These are phyloP conservation scores for Drosophila kanekoi DNA, from an alignment of 2,888 invertebrate genomes.

Conservation along the genomic window DNA sequence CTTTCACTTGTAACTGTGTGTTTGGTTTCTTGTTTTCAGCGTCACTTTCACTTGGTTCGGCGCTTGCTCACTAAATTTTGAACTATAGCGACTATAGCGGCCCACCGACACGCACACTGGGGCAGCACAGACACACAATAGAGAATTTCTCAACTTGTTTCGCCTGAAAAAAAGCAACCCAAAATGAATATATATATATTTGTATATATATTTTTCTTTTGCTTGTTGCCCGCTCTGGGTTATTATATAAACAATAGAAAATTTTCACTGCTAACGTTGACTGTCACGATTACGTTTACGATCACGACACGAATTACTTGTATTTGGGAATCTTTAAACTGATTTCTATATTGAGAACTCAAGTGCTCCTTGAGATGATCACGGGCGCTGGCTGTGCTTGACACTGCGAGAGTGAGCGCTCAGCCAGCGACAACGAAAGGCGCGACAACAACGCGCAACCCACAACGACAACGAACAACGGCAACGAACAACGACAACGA, in stretches of 20 bases:
- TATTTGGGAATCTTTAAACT: constrained; percentile 2
- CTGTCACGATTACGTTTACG: background rate
- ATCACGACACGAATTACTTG: constrained; percentile 25
- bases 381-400: constrained; percentile 62
- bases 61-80: constrained; percentile 64
- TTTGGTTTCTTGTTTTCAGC: constrained; percentile 25
- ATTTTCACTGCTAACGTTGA: constrained; percentile 45
- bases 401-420: constrained; percentile 63
- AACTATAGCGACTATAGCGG: constrained; percentile 63
- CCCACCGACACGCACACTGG: constrained; percentile 68
- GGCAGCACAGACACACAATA: constrained; percentile 51
- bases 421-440: constrained; percentile 65
- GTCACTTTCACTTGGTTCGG: constrained; percentile 74
- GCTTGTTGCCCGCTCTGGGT: constrained; percentile 45
- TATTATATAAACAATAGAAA: constrained; percentile 72
- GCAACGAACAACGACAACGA: constrained; percentile 44
- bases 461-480: constrained; percentile 45
- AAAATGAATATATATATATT: constrained; percentile 57
- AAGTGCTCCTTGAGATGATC: constrained; percentile 52
- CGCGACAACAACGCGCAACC: constrained; percentile 64
- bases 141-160: constrained; percentile 61
- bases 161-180: constrained; percentile 67
- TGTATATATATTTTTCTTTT: constrained; percentile 22
- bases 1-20: constrained; percentile 22
- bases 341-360: constrained; percentile 18